Base-by-base conservation (phyloP, 2,797 vertebrate genomes). In the Tachyglossus aculeatus region DNA sequence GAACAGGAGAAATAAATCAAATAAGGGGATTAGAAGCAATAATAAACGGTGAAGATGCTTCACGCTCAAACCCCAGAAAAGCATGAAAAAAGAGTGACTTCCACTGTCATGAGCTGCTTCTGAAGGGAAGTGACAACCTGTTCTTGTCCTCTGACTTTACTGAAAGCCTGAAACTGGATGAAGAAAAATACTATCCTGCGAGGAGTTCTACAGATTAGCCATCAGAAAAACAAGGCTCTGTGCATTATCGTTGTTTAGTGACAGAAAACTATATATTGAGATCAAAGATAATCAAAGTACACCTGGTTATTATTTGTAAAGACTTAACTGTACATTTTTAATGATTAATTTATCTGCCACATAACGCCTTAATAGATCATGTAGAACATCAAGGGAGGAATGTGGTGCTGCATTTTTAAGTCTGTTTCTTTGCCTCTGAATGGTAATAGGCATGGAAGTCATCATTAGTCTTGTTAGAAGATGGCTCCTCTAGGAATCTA, bases 271-370 rank as follows among this genome's bases (percentile, higher is more conserved):
- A 89, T 88, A 91, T 77, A 84, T 83, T 63, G 81, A 91, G 88
- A 92, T 92, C 78, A 93, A 91, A 92, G 88, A 84, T 90, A 94
- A 91, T 90, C 86, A 85, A 88, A 73, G 71, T 88, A 92, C 93
- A 94, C 92, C 93, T 93, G 93, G 92, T 92, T 93, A 93, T 92
- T 94, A 92, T 94, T 94, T 93, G 91, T 92, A 91, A 93, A 91
- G 91, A 88, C 90, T 92, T 92, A 93, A 92, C 91, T 83, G 86
- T 92, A 92, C 88, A 93, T 91, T 94, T 90, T 93, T 93, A 93
- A 93, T 92, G 93, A 94, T 94, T 93, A 93, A 93, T 93, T 93
- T 93, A 91, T 92, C 88, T 90, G 88, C 85, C 85, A 82, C 86
- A 79, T 91, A 92, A 91, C 72, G 84, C 91, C 90, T 92, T 93